A percentile compares a stretch with the other conserved stretches of the same genome.
These are phyloP conservation scores for Trissolcus basalis DNA, from an alignment of 1,140 invertebrate species.

Conservation along the genomic window DNA sequence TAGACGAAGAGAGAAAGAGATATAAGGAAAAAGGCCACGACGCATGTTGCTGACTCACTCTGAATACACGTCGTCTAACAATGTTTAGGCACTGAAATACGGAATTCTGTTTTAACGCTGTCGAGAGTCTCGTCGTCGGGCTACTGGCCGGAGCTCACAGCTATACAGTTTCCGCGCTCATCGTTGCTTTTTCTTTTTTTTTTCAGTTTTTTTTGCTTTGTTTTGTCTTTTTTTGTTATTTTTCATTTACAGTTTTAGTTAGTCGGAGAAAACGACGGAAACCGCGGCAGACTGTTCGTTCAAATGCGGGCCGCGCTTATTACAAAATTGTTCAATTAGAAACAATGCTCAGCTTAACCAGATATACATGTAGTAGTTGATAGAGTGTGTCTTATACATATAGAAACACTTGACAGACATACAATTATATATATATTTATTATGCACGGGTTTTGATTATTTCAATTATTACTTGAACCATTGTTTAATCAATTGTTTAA, in stretches of 20 bases:
- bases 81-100: conserved; percentile 58
- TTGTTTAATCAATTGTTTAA: not conserved
- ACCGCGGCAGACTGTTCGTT: conserved; percentile 18
- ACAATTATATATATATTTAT: conserved; percentile 22
- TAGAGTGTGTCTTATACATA: conserved; percentile 26
- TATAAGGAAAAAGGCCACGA: conserved; percentile 35
- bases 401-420: conserved; percentile 39
- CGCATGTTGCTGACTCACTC: conserved; percentile 9
- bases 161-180: not conserved
- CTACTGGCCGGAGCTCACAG: conserved; percentile 41
- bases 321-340: too few relatives aligned
- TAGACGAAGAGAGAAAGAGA: conserved; percentile 2
- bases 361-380: conserved; percentile 46
- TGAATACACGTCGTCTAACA: conserved; percentile 27
- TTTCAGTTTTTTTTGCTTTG: too few relatives aligned
- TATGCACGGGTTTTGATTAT: conserved; percentile 27
- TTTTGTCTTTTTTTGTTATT: too few relatives aligned
- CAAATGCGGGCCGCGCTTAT: not conserved
- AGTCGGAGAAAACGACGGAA: too few relatives aligned
- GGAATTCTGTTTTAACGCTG: conserved; percentile 55
- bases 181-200: conserved; percentile 23
- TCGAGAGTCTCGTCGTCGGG: conserved; percentile 15
- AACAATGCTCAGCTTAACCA: not conserved
- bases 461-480: conserved; percentile 2
- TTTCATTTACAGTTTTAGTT: too few relatives aligned